Evolutionary conservation across 2,888 invertebrate genomes (phyloP), one percentile per base, ranked within the genome.

Genomic region (Carterocephalus palaemon): DNA sequence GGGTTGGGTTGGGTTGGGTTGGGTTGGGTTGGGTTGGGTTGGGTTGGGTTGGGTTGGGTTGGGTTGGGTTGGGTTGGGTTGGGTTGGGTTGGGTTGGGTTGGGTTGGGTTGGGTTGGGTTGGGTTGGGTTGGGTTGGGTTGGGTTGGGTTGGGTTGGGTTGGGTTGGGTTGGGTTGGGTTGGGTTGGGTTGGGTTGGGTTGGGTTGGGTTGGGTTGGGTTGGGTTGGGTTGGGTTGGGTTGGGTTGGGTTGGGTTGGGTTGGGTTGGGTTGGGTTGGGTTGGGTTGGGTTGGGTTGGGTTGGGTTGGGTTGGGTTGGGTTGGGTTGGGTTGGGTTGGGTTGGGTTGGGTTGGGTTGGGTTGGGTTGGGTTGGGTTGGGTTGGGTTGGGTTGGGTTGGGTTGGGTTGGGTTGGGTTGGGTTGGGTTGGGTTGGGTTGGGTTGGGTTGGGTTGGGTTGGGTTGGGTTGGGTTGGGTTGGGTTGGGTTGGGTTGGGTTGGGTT

Each of bases 271-370:
- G 48, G 51, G 47, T 48, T 51, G 48, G 51, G 51, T 51, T 51
- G 48, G 51, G 48, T 49, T 48, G 48, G 52, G 52, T 52, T 52
- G 49, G 50, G 53, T 53, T 53, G 48, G 53, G 53, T 53, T 53
- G 50, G 53, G 53, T 53, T 53, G 50, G 53, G 53, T 53, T 52
- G 48, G 52, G 49, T 52, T 52, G 49, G 52, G 52, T 52, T 52
- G 49, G 52, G 52, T 52, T 52, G 47, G 52, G 52, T 52, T 52
- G 49, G 52, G 52, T 52, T 52, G 40, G 48, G 50, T 50, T 47
- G 46, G 51, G 51, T 51, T 51, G 48, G 51, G 51, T 51, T 51
- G 48, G 51, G 51, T 51, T 51, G 48, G 51, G 51, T 51, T 51
- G 48, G 51, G 49, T 37, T 45, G 31, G 37, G 45, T 45, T 45